Evolutionary conservation across 1,140 invertebrate genomes (phyloP).

Genomic region (Sycophila sp.): DNA sequence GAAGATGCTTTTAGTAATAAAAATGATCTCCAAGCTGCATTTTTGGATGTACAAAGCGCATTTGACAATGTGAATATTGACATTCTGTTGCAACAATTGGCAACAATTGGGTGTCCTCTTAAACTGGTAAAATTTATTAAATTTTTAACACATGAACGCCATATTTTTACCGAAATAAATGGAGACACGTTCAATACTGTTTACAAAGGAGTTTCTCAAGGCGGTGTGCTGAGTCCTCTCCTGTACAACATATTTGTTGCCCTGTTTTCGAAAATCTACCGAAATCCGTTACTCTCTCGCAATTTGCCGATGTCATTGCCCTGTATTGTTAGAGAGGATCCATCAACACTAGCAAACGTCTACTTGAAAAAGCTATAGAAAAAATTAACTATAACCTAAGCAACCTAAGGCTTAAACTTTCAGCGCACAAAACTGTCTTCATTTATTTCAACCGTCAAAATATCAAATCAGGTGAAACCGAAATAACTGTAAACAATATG

Average conservation of each 20-base stretch:
- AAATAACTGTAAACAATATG: conserved; percentile 9
- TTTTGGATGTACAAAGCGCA: conserved; percentile 27
- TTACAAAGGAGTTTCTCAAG: conserved; percentile 10
- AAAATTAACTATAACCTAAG: background rate
- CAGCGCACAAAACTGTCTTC: conserved; percentile 4
- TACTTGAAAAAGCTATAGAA: conserved; percentile 8
- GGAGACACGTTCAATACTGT: background rate
- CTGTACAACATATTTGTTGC: conserved; percentile 16
- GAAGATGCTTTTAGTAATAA: conserved; percentile 10
- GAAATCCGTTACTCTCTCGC: background rate
- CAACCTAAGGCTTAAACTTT: conserved; percentile 1
- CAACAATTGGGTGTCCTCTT: background rate
- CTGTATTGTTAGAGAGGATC: background rate
- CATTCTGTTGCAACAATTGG: conserved; percentile 24
- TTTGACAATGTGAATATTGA: conserved; percentile 35
- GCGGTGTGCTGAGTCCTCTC: conserved; percentile 24
- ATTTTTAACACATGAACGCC: background rate
- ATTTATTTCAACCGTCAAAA: conserved; percentile 23
- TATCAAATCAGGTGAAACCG: background rate
- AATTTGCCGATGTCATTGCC: conserved; percentile 28
- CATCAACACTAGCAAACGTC: background rate
- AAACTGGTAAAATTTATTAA: conserved; percentile 4
- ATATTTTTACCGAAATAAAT: background rate
- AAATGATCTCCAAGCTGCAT: background rate
- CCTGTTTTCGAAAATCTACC: background rate